Conservation (phyloP, 2,113 vertebrate species). For the Antechinus flavipes region DNA sequence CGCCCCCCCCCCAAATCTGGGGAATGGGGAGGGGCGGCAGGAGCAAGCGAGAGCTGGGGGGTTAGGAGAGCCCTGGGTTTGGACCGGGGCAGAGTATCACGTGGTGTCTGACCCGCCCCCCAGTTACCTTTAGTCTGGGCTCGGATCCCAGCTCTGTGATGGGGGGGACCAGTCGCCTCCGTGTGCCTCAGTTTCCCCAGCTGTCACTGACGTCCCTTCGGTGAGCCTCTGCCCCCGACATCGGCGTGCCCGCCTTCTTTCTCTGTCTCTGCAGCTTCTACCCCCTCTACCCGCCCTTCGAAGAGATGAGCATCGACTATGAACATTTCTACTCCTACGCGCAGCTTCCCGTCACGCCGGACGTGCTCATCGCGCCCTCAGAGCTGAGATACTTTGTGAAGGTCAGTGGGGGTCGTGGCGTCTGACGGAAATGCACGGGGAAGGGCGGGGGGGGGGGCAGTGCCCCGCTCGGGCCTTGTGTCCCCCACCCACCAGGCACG, state of each 20-base stretch:
- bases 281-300: conserved; percentile 92
- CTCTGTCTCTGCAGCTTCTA: conserved; percentile 87
- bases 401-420: conserved; percentile 79
- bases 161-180: no score
- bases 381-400: conserved; percentile 95
- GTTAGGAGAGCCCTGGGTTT: background rate
- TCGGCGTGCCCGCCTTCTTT: background rate
- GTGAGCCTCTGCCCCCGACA: background rate
- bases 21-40: no score
- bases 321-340: conserved; percentile 86
- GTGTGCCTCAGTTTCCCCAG: background rate
- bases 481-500: no score
- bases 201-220: background rate
- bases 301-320: conserved; percentile 92
- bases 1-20: background rate
- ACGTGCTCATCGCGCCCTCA: conserved; percentile 91
- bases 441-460: no score
- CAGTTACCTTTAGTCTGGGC: background rate
- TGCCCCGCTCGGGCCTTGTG: no score
- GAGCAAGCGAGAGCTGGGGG: background rate
- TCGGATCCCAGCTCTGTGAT: no score
- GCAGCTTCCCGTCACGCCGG: conserved; percentile 88
- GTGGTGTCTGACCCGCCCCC: no score
- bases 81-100: background rate
- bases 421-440: background rate